These are phyloP conservation scores for Scaptomyza montana DNA, from an alignment of 1,140 invertebrate species.

Conservation along the genomic window DNA sequence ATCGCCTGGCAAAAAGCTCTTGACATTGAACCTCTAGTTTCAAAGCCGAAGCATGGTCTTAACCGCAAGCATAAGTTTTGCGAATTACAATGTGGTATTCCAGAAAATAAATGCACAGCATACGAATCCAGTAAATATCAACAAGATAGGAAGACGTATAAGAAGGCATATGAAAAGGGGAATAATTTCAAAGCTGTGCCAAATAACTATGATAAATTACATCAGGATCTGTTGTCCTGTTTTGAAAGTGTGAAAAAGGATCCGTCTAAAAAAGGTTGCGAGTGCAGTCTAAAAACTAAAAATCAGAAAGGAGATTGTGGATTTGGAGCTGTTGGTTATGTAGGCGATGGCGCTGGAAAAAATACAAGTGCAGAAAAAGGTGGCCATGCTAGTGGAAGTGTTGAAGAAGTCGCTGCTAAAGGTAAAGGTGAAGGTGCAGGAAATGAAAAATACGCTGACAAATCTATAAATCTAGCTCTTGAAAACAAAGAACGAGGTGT, in stretches of 20 bases:
- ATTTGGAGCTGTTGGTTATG: neutral
- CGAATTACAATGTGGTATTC: neutral
- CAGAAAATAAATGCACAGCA: neutral
- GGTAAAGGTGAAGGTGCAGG: neutral
- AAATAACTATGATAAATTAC: constrained; percentile 17
- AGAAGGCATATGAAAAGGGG: neutral
- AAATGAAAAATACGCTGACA: neutral
- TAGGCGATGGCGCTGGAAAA: neutral
- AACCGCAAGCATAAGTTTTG: neutral
- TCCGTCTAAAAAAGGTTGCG: neutral
- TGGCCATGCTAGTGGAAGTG: neutral
- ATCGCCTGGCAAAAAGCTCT: neutral
- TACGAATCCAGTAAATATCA: neutral
- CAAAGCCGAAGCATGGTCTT: neutral
- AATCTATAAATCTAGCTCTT: no score
- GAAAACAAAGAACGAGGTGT: no score
- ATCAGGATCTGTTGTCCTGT: constrained; percentile 3
- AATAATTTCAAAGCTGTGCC: neutral
- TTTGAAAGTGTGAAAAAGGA: constrained; percentile 1
- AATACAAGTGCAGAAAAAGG: no score
- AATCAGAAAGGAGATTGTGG: neutral
- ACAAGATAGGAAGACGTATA: neutral
- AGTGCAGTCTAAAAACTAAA: neutral
- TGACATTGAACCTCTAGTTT: neutral
- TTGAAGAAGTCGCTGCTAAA: neutral